Conservation (phyloP, 2,113 vertebrate genomes). For the Siniperca knerii region DNA sequence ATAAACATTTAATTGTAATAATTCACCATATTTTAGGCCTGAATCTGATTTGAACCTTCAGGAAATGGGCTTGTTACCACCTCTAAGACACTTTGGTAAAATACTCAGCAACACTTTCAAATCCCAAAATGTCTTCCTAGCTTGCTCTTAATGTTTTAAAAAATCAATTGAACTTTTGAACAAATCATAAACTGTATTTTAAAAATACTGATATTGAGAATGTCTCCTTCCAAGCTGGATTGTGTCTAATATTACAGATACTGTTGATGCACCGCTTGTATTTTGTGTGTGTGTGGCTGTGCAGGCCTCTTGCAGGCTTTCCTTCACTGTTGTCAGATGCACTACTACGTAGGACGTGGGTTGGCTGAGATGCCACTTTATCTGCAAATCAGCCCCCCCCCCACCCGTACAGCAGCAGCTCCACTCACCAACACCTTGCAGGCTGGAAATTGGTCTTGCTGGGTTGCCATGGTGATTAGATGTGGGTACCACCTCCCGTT, state of each 20-base stretch:
- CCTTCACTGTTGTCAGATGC: constrained; percentile 2
- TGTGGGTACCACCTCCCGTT: constrained; percentile 36
- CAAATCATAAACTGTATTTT: too few relatives aligned
- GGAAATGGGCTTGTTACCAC: too few relatives aligned
- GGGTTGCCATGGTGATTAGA: constrained; percentile 71
- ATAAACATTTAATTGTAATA: too few relatives aligned
- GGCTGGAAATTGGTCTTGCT: constrained; percentile 52
- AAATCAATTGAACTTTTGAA: too few relatives aligned
- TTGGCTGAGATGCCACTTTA: constrained; percentile 35
- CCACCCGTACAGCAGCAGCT: constrained; percentile 4
- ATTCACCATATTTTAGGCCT: not conserved
- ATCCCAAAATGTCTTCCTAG: not conserved
- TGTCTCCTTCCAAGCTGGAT: not conserved
- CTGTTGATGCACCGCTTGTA: not conserved
- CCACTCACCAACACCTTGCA: constrained; percentile 47
- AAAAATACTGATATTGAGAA: not conserved
- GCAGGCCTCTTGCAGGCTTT: not conserved
- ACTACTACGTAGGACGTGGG: constrained; percentile 41
- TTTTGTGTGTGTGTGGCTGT: not conserved
- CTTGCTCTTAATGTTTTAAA: not conserved
- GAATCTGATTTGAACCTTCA: not conserved
- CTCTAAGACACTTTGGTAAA: too few relatives aligned
- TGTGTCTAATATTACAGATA: not conserved
- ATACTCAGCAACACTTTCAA: not conserved
- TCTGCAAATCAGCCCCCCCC: constrained; percentile 43